Conservation (phyloP, 2,888 invertebrate genomes). For the Mesochorus sp. region DNA sequence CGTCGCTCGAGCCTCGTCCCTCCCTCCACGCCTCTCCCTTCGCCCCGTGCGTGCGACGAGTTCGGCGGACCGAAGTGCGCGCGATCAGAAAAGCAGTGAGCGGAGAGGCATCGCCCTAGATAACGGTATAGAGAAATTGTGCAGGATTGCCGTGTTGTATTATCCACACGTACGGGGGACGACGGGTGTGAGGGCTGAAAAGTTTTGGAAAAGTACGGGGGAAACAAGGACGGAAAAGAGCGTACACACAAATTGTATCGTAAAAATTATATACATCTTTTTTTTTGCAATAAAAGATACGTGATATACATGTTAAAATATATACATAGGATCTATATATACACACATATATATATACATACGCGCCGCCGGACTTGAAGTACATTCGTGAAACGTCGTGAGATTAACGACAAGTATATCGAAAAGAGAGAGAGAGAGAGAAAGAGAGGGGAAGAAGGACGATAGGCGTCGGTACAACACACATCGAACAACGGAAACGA, state of each 20-base stretch:
- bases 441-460: constrained; percentile 31
- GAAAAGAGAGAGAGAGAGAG: constrained; percentile 26
- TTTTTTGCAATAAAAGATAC: constrained; percentile 16
- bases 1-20: constrained; percentile 31
- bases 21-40: no score
- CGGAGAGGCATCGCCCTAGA: constrained; percentile 80
- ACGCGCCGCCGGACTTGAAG: constrained; percentile 31
- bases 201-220: constrained; percentile 7
- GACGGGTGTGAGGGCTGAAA: constrained; percentile 12
- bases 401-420: constrained; percentile 45
- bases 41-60: constrained; percentile 37
- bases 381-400: constrained; percentile 40
- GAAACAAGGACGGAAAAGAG: constrained; percentile 6
- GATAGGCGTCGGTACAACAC: constrained; percentile 54
- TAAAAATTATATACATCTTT: constrained; percentile 1
- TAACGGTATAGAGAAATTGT: constrained; percentile 80
- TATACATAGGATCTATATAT: constrained; percentile 1
- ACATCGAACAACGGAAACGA: constrained; percentile 40
- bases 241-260: constrained; percentile 7
- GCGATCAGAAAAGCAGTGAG: constrained; percentile 72
- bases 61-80: constrained; percentile 58
- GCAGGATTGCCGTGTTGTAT: constrained; percentile 69
- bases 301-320: constrained; percentile 7
- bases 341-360: neutral
- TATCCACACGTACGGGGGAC: constrained; percentile 50